Evolutionary conservation across 2,113 vertebrate species (phyloP).

Genomic region (Cavia porcellus): DNA sequence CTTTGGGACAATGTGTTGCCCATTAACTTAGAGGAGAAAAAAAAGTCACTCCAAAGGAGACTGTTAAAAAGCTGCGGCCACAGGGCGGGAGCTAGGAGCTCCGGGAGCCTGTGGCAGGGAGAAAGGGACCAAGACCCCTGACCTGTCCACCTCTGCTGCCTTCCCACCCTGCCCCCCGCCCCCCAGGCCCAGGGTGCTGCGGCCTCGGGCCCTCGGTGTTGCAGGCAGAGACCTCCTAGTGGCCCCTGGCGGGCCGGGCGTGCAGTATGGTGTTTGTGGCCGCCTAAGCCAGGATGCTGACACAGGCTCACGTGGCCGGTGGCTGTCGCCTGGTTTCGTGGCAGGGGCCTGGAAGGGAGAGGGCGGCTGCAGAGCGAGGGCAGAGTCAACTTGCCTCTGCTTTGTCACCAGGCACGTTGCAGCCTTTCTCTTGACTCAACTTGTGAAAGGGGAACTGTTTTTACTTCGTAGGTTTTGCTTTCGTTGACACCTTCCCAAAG

Average conservation of each 20-base stretch:
- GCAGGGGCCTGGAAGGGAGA: neutral
- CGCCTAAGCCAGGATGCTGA: neutral
- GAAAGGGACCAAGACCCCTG: neutral
- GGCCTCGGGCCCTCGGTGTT: neutral
- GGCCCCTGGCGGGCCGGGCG: neutral
- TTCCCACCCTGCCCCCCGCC: neutral
- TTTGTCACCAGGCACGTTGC: neutral
- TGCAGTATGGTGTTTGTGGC: neutral
- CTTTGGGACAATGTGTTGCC: conserved; percentile 75
- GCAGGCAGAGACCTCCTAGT: neutral
- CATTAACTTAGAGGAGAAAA: conserved; percentile 57
- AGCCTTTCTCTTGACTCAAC: neutral
- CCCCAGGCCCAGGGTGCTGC: neutral
- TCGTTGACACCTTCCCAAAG: neutral
- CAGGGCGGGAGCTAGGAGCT: neutral
- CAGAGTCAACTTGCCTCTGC: neutral
- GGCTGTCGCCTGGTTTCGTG: conserved; percentile 47
- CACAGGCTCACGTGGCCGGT: neutral
- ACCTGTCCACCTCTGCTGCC: rapidly evolving
- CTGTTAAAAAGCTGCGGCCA: neutral
- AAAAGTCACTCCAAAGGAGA: neutral
- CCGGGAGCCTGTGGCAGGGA: neutral
- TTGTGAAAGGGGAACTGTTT: neutral
- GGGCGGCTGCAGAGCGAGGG: neutral
- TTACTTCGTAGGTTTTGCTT: neutral